phyloP scores from a whole-genome alignment of 2,113 vertebrate genomes.

The Nothoprocta perdicaria region DNA sequence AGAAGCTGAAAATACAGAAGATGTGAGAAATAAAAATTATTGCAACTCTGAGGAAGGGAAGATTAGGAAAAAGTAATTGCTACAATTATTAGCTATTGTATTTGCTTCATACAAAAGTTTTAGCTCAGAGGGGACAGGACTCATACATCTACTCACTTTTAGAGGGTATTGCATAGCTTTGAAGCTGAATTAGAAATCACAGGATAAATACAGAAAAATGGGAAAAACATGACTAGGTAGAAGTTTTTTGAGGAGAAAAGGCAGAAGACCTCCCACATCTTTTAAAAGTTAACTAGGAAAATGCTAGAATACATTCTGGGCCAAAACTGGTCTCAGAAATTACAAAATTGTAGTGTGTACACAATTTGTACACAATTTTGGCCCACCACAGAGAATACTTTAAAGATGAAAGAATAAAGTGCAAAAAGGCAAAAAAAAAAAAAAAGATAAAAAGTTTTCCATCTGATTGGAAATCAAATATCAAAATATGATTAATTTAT shows the following conservation, averaged over 20 bases:
- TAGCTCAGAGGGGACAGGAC: background rate
- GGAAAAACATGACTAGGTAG: background rate
- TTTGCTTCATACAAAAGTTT: background rate
- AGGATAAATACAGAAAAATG: background rate
- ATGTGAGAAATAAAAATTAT: background rate
- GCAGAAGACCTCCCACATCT: background rate
- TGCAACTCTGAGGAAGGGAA: background rate
- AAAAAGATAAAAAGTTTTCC: background rate
- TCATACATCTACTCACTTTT: background rate
- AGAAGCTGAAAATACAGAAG: background rate
- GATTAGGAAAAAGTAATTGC: background rate
- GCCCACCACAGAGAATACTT: background rate
- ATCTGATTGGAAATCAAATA: background rate
- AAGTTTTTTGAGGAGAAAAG: background rate
- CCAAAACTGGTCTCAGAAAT: background rate
- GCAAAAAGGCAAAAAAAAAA: background rate
- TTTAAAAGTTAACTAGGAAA: background rate
- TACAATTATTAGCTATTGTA: no score
- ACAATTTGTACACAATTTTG: fast-evolving
- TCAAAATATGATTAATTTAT: background rate
- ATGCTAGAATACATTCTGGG: background rate
- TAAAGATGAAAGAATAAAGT: background rate
- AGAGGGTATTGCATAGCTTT: background rate
- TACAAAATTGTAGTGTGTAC: background rate
- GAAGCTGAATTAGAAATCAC: background rate